Percentiles rank a stretch among this genome's conserved stretches.
Evolutionary conservation across 2,797 vertebrate species (phyloP).

Genomic region (Malurus splendens): DNA sequence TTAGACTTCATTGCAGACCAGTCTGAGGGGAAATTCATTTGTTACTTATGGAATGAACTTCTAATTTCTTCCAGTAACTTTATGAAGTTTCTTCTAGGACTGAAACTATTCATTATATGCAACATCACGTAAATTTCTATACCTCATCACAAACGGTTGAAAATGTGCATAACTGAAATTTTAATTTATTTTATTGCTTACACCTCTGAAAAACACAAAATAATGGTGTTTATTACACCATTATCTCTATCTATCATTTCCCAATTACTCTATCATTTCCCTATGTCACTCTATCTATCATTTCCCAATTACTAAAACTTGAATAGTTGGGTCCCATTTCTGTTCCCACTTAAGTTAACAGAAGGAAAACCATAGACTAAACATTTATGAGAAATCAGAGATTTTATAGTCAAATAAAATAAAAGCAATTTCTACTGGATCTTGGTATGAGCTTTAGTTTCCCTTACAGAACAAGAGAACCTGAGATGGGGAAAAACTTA

Average conservation of each 20-base stretch:
- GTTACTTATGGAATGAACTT: neutral
- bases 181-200: neutral
- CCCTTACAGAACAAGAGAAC: neutral
- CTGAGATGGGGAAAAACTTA: rapidly evolving
- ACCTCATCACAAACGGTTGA: neutral
- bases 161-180: neutral
- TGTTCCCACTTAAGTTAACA: neutral
- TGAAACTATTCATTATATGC: neutral
- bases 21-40: neutral
- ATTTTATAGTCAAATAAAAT: neutral
- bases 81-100: neutral
- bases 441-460: neutral
- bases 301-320: neutral
- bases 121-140: neutral
- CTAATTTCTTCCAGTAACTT: neutral
- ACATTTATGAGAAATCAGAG: neutral
- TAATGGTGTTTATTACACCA: neutral
- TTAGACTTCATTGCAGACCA: neutral
- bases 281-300: neutral
- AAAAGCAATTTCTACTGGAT: neutral
- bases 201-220: neutral
- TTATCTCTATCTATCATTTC: neutral
- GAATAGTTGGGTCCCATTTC: neutral
- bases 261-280: neutral
- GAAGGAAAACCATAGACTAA: neutral